Evolutionary conservation across 2,113 vertebrate genomes (phyloP), one percentile per base, ranked within the genome.

Genomic region (Chaenogobius annularis): DNA sequence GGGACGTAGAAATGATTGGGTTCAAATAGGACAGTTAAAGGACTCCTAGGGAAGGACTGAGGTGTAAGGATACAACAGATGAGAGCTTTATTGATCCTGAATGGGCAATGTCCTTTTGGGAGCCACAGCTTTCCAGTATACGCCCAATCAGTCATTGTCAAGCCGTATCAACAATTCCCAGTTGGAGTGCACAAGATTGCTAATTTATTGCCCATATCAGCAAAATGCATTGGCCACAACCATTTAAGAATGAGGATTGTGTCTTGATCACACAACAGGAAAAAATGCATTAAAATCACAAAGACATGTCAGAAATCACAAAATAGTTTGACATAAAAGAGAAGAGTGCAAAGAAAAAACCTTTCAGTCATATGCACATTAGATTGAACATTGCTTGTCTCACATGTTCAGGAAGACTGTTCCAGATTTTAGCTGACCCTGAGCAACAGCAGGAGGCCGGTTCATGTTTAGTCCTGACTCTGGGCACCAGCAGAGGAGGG

Each of bases 1-100:
- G 70, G 78, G 79, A 85, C 74, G 72, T 83, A 66, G 71, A 67
- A 77, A 76, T 81, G 74, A 83, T 87, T 68, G 62, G 58, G 63
- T 69, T 84, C 75, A 83, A 77, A 75, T 67, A 69, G 83, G 74
- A 78, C 68, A 69, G 73, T 85, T 83, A 71, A 71, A 40, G 66
- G 58, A 23, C 19, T 71, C 0, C 23, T 46, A 37, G 31, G 61
- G 67, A 81, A 17, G 47, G 56, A 83, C 67, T 72, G 55, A 23
- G 56, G 58, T 58, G 46, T 13, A 14, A 20, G 20, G 70, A 63
- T 40, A n/a, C 56, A 31, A 74, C 52, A 54, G 55, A 47, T 56
- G 37, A 67, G 56, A 47, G 48, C 50, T 70, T 26, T 50, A 79
- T 84, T 22, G 66, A 74, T 77, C 82, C 75, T 71, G 54, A 37